Percentiles rank a stretch among this genome's conserved stretches.
Conservation (phyloP, 1,140 invertebrate genomes). For the Dreissena polymorpha region DNA sequence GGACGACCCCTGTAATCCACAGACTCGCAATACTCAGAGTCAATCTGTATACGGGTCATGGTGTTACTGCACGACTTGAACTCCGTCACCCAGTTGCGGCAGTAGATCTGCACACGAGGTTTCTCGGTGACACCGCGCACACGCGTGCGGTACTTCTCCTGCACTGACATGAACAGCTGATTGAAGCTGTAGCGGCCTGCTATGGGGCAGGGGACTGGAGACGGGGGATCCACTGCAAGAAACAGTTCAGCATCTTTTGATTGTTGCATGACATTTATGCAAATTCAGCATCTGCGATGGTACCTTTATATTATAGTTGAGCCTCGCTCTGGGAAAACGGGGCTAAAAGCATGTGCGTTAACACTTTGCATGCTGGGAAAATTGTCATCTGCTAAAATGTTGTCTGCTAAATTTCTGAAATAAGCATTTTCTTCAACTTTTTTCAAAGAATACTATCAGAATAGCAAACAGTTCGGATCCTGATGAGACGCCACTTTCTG, state of each 20-base stretch:
- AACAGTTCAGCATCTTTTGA: neutral
- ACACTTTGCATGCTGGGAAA: too few species aligned
- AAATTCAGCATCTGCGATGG: too few species aligned
- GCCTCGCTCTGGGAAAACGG: too few species aligned
- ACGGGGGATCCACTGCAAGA: constrained; percentile 90
- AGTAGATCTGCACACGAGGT: constrained; percentile 95
- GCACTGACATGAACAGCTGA: constrained; percentile 90
- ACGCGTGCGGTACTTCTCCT: constrained; percentile 90
- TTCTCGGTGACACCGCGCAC: constrained; percentile 97
- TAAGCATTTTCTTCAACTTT: too few species aligned
- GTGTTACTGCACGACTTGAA: constrained; percentile 89
- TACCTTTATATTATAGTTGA: too few species aligned
- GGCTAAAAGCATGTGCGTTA: too few species aligned
- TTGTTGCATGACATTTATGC: too few species aligned
- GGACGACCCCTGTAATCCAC: constrained; percentile 96
- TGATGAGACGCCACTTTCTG: too few species aligned
- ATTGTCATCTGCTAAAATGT: too few species aligned
- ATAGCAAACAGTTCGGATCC: too few species aligned
- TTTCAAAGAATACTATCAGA: too few species aligned
- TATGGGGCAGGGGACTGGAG: constrained; percentile 95
- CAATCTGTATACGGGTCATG: constrained; percentile 95
- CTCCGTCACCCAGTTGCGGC: constrained; percentile 96
- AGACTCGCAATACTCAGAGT: constrained; percentile 97
- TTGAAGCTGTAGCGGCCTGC: constrained; percentile 97
- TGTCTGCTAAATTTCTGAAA: too few species aligned